Base-by-base conservation (phyloP, 2,888 invertebrate genomes). In the Tortrix viridana region DNA sequence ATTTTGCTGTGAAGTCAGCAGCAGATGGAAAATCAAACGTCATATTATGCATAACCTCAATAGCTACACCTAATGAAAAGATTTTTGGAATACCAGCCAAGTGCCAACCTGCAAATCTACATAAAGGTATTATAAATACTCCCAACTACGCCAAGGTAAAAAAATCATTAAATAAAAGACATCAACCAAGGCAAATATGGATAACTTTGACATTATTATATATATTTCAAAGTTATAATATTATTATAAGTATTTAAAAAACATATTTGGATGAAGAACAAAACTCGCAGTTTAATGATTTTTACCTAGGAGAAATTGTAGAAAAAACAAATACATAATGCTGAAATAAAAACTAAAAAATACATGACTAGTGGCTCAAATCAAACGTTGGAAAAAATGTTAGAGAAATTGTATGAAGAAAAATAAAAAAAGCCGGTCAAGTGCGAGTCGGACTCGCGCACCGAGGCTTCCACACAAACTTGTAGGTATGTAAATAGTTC, bases 1-100 rank as follows among this genome's bases (percentile, higher is more conserved):
- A 49, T 49, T 49, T 49, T 49, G 48, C 16, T 16, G 48, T 49
- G n/a, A 49, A 49, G 16, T 16, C 9, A n/a, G n/a, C 26, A 9
- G 26, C n/a, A 1, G 16, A 49, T 16, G 16, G 26, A n/a, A n/a
- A 23, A 23, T 23, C 23, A 3, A 23, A 23, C 5, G 5, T 23
- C 5, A 23, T 23, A 2, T 23, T 23, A 2, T 23, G 23, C 23
- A 23, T 23, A 23, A 23, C 23, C 23, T 23, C 23, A 3, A 23
- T 23, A 23, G 4, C 2, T 5, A 23, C 23, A 3, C 2, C 23
- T 4, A 5, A 23, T 23, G 4, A 5, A 23, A 4, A 23, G 23
- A 5, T 4, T 23, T 23, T 23, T 23, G 23, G 0, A 23, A 23
- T 23, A 23, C 23, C 23, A 23, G 2, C 23, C 1, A 26, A 49